Base-by-base conservation (phyloP, 2,113 vertebrate genomes). In the Sorex fumeus region DNA sequence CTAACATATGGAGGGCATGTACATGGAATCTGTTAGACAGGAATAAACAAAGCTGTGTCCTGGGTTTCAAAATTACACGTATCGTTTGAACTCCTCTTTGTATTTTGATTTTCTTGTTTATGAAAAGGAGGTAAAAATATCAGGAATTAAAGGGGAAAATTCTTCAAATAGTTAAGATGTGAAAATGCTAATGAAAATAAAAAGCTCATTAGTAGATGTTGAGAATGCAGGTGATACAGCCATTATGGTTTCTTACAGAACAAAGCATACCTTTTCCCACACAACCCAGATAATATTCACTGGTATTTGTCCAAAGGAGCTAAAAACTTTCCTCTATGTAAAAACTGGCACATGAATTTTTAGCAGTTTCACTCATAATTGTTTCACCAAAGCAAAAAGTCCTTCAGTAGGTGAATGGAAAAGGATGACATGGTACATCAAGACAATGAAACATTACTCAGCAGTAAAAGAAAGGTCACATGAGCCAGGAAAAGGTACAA, bases 141-240 rank as follows among this genome's bases (percentile, higher is more conserved):
- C 10, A 93, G 30, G 27, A 69, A 90, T n/a, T 36, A 86, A 70
- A 77, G 23, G 16, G 16, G n/a, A 72, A 83, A 83, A 87, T 67
- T 86, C 50, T 34, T 75, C 13, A 70, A 36, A 50, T 50, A 50
- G 13, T 43, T 66, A 77, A 72, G 53, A 77, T 28, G 28, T 30
- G 15, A 6, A 45, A 64, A 28, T 2, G 43, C n/a, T 3, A 25
- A 21, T 6, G 34, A 43, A 8, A 10, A 32, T 18, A 45, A 18
- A 11, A 21, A 32, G 2, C 5, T 40, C 30, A 30, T 0, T 57
- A 34, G 11, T 16, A 43, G 45, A 18, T 69, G 34, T 10, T 12
- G 45, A 11, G 53, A 45, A 82, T 75, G 23, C 30, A 45, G 57
- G 66, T 0, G 0, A 43, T n/a, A 40, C 4, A 9, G 13, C 13